Evolutionary conservation across 2,113 vertebrate genomes (phyloP).

Genomic region (Ia io): DNA sequence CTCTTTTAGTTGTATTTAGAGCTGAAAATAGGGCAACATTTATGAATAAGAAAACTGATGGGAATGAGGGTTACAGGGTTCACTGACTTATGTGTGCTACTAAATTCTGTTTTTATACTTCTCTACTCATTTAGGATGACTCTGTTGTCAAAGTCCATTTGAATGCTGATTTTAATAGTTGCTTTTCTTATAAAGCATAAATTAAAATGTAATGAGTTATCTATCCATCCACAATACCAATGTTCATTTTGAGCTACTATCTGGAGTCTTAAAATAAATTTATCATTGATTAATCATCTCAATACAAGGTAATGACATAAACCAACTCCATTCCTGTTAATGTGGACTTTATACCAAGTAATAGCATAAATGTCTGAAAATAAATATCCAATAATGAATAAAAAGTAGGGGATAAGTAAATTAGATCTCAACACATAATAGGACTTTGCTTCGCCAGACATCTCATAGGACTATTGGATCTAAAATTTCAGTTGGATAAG

Average conservation of each 20-base stretch:
- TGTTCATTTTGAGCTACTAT: not conserved
- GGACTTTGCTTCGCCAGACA: not conserved
- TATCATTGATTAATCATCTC: slow-evolving; percentile 10
- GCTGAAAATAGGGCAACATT: not conserved
- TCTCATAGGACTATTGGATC: not conserved
- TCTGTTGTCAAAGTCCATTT: not conserved
- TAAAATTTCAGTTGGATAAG: slow-evolving; percentile 22
- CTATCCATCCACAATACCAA: not conserved
- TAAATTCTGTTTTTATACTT: slow-evolving; percentile 3
- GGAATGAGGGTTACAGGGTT: not conserved
- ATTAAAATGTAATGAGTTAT: slow-evolving; percentile 21
- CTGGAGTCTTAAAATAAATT: not conserved
- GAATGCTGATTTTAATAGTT: not conserved
- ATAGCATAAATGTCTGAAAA: not conserved
- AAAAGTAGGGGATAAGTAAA: not conserved
- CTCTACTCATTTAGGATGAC: not conserved
- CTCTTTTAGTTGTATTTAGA: not conserved
- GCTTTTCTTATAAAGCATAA: not conserved
- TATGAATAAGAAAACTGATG: not conserved
- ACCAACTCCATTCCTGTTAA: not conserved
- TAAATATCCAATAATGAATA: not conserved
- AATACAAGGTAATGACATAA: slow-evolving; percentile 1
- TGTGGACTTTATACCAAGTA: not conserved
- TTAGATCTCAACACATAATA: not conserved
- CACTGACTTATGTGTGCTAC: not conserved